Evolutionary conservation across 2,888 invertebrate species (phyloP).

Genomic region (Cephus pygmeus): DNA sequence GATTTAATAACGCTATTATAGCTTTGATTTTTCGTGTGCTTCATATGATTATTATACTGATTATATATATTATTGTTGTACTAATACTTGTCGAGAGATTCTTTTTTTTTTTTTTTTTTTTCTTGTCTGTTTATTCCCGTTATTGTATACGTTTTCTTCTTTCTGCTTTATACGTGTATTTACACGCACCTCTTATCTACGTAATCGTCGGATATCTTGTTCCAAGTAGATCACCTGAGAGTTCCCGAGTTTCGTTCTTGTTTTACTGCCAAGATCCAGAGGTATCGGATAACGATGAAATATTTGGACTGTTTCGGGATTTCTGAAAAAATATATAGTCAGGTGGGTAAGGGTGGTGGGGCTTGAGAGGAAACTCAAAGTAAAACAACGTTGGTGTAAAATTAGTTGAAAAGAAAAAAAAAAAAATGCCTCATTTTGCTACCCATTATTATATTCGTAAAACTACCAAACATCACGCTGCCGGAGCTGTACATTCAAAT

Average conservation of each 20-base stretch:
- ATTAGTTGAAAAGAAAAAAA: background rate
- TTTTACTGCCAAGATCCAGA: too few species aligned
- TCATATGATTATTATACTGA: background rate
- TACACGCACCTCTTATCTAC: background rate
- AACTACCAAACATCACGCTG: background rate
- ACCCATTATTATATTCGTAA: background rate
- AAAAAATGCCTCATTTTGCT: background rate
- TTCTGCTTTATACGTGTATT: background rate
- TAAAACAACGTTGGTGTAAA: background rate
- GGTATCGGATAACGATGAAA: too few species aligned
- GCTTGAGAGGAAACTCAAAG: background rate
- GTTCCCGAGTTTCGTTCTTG: too few species aligned
- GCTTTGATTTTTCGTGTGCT: background rate
- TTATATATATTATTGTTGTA: background rate
- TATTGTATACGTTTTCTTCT: too few species aligned
- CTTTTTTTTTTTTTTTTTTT: background rate
- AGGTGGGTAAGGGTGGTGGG: too few species aligned
- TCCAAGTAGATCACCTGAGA: too few species aligned
- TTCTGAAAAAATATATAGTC: too few species aligned
- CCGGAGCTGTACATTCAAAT: background rate
- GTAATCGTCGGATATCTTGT: background rate
- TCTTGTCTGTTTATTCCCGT: too few species aligned
- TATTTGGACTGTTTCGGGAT: too few species aligned
- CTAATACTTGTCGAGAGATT: background rate
- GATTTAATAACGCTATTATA: background rate